Base-by-base conservation (phyloP, 30 jellyfish, hydroid and myxozoan species). In the Turritopsis rubra region DNA sequence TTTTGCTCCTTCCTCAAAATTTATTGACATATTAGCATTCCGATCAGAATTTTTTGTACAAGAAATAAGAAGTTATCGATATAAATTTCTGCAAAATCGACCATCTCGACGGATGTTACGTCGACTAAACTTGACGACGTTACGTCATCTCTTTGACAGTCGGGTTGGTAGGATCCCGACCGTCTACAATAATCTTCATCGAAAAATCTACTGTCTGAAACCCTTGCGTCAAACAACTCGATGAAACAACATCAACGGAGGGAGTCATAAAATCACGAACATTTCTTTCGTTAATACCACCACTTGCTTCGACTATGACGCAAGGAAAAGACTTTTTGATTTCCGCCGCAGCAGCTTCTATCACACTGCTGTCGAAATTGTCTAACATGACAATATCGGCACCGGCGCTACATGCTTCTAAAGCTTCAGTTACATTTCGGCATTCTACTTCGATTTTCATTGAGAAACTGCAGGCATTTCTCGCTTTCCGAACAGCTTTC, bases 371-470 rank as follows among this genome's bases (percentile, higher is more conserved):
- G 25, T 75, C 89, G 75, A 90, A 90, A 76, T 90, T 90, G 68
- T 90, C 97, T 21, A 90, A 87, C 97, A 90, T 90, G 24, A 90
- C 85, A 13, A 90, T 68, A 54, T 90, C 97, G 21, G 97, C 97
- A 31, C 97, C 95, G 18, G 97, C 91, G 18, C 24, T 25, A 16
- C 91, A 86, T 1, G 95, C 97, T 71, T 84, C 78, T 22, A 79
- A 81, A 1, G 97, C 97, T 24, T 90, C 97, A 21, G 81, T 89
- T 9, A 85, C 25, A 18, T 82, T 90, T 27, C 93, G 83, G 79
- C 97, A 90, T 85, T 90, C 97, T 13, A 90, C 97, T 81, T 90
- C 97, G 77, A 90, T 90, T 79, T 90, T 90, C 80, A 70, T 65
- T 31, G 90, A 70, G 68, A 90, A 90, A 20, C 97, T 95, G 81